phyloP scores from a whole-genome alignment of 2,888 invertebrate genomes.

The Pristionchus entomophagus region DNA sequence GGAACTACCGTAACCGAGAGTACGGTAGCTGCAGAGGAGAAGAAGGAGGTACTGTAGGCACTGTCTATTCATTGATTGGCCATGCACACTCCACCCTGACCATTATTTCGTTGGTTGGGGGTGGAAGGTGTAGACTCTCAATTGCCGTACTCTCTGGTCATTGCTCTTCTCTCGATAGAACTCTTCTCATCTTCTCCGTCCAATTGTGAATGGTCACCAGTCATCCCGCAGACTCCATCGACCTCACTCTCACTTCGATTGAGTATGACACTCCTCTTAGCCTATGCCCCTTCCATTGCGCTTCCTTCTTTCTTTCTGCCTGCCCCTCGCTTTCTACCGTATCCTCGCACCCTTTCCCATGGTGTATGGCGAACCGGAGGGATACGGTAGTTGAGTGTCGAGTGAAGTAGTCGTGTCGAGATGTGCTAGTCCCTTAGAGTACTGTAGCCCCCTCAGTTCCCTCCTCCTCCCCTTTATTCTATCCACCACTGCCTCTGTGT shows the following conservation, averaged over 20 bases:
- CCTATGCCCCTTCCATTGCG: conserved; percentile 1
- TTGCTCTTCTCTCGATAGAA: conserved; percentile 25
- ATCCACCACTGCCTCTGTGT: neutral
- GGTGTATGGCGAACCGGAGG: neutral
- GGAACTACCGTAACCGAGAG: conserved; percentile 17
- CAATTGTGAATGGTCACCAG: conserved; percentile 30
- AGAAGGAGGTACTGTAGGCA: conserved; percentile 10
- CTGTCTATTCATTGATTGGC: neutral
- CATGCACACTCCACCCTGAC: neutral
- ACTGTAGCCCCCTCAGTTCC: neutral
- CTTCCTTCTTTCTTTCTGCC: conserved; percentile 9
- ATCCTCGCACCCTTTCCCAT: neutral
- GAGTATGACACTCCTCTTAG: conserved; percentile 2
- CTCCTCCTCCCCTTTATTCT: neutral
- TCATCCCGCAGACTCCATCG: conserved; percentile 21
- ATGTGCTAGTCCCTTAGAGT: neutral
- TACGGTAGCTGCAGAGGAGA: conserved; percentile 7
- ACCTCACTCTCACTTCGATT: conserved; percentile 33
- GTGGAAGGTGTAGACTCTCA: neutral
- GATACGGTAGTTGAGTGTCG: neutral
- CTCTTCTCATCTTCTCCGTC: conserved; percentile 19
- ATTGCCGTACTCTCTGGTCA: neutral
- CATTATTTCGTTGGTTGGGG: neutral
- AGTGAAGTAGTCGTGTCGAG: conserved; percentile 22
- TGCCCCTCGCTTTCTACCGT: neutral